Base-by-base conservation (phyloP, 2,797 vertebrate genomes). In the Eulemur rubriventer region DNA sequence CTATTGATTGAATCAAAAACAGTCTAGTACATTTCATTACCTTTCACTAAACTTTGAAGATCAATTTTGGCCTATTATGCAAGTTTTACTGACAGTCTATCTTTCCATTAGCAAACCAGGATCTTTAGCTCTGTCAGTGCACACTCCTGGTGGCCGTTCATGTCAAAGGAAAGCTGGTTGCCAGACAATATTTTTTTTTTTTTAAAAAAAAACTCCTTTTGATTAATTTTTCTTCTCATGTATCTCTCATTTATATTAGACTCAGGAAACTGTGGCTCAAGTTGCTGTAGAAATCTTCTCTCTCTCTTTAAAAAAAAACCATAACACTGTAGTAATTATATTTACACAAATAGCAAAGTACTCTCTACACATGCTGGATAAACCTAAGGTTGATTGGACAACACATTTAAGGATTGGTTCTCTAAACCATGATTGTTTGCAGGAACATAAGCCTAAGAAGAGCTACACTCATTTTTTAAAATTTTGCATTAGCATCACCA, bases 1-100 rank as follows among this genome's bases (percentile, higher is more conserved):
- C 1, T 80, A 0, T 91, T 91, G 35, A n/a, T 28, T 72, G 46
- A 78, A 33, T 81, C 8, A 92, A 16, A 89, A 86, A 57, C 7
- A 61, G 89, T 91, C 22, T 4, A 35, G 7, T 65, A 46, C 12
- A 52, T 88, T 41, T 65, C 16, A 55, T 55, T 82, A 65, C 0
- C 14, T 93, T 92, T 91, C 24, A 63, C 4, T 89, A 57, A 76
- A 85, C 46, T 82, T 94, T 73, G 69, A 95, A 91, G 89, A 89
- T 94, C 13, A 89, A 41, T 7, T 38, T 88, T 43, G 30, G 20
- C 8, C 41, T 72, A 46, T 35, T 65, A 69, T 67, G 4, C 12
- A 83, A 6, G 3, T 75, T 75, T 93, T 70, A 82, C 8, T 82
- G n/a, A 35, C 13, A n/a, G n/a, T 22, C 22, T 50, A n/a, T 75